Conservation (phyloP, 2,888 invertebrate genomes). For the Agapostemon virescens region DNA sequence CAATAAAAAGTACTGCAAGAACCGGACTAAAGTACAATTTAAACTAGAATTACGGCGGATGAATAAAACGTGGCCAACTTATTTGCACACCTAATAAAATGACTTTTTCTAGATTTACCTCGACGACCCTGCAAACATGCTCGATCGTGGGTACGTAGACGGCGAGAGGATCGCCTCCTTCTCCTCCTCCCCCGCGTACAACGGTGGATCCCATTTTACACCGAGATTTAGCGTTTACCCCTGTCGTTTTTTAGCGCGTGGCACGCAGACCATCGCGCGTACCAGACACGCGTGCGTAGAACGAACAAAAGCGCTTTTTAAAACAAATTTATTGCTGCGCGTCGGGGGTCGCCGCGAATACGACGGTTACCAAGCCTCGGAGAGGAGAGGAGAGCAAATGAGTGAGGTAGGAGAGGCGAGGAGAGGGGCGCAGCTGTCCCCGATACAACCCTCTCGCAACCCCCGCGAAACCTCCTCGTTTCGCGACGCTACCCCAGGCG, state of each 20-base stretch:
- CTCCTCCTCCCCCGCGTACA: background rate
- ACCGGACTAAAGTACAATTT: too few relatives aligned
- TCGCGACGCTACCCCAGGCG: constrained; percentile 47
- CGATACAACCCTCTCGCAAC: constrained; percentile 43
- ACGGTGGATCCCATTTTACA: constrained; percentile 57
- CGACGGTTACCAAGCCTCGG: constrained; percentile 56
- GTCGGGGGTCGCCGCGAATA: constrained; percentile 65
- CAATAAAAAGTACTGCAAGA: too few relatives aligned
- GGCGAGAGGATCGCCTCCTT: background rate
- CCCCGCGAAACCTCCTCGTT: constrained; percentile 26
- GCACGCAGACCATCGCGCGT: constrained; percentile 43
- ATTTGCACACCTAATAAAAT: background rate
- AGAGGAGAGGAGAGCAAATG: background rate
- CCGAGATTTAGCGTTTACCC: constrained; percentile 55
- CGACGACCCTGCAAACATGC: background rate
- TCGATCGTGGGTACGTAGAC: constrained; percentile 31
- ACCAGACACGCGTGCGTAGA: constrained; percentile 47
- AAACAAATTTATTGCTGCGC: constrained; percentile 74
- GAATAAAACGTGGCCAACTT: background rate
- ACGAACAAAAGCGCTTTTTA: constrained; percentile 74
- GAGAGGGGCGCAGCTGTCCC: background rate
- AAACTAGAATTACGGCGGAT: background rate
- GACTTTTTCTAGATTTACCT: background rate
- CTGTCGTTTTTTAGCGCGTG: constrained; percentile 47
- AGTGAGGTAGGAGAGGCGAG: background rate